A percentile compares a stretch with the other conserved stretches of the same genome.
phyloP scores from a whole-genome alignment of 2,888 invertebrate genomes.

The Thelaira solivaga region DNA sequence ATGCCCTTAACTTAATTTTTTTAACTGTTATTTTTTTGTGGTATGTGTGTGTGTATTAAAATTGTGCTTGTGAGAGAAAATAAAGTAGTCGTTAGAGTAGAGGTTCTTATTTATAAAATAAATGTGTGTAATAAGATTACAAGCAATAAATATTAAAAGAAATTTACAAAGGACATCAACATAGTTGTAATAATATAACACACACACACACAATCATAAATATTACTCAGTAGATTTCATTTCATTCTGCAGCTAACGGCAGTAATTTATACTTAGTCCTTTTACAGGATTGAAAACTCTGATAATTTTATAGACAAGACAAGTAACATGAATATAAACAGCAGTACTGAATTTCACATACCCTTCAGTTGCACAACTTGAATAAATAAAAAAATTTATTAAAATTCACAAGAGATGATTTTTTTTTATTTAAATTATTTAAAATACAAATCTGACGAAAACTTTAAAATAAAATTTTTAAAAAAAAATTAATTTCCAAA shows the following conservation, averaged over 20 bases:
- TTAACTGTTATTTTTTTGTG: not conserved
- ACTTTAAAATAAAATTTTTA: too few relatives aligned
- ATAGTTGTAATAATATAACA: not conserved
- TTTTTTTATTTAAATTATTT: too few relatives aligned
- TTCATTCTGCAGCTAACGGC: constrained; percentile 6
- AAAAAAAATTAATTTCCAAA: too few relatives aligned
- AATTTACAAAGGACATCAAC: constrained; percentile 39
- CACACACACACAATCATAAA: not conserved
- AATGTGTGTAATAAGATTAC: constrained; percentile 49
- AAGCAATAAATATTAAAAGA: constrained; percentile 56
- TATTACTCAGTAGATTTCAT: constrained; percentile 11
- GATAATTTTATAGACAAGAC: not conserved
- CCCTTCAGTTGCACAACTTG: too few relatives aligned
- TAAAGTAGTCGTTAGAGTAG: constrained; percentile 14
- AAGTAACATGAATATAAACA: not conserved
- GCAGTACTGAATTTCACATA: too few relatives aligned
- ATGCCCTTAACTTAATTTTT: not conserved
- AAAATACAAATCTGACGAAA: too few relatives aligned
- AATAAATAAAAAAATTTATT: too few relatives aligned
- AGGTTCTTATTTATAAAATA: constrained; percentile 3
- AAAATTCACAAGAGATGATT: too few relatives aligned
- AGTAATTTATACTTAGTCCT: constrained; percentile 42
- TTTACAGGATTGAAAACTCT: constrained; percentile 16
- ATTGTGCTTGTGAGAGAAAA: not conserved
- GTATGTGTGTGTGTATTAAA: not conserved